These are phyloP conservation scores for Noctua janthe DNA, from an alignment of 2,888 invertebrate genomes.

Conservation along the genomic window DNA sequence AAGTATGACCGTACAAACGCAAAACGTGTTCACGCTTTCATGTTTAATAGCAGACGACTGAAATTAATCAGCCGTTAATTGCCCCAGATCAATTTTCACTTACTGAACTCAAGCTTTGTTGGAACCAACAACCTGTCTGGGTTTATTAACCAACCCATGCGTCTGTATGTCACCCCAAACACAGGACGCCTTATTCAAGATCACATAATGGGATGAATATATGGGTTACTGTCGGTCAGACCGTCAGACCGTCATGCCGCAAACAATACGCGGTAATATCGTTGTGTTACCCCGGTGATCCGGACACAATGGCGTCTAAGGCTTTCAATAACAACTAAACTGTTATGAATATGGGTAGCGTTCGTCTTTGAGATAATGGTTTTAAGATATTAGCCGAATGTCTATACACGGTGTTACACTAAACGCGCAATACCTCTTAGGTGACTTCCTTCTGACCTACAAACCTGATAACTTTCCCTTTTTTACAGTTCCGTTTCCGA, in stretches of 20 bases:
- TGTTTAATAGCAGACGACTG: too few species aligned
- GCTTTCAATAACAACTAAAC: conserved; percentile 69
- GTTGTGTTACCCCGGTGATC: conserved; percentile 77
- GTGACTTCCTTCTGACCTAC: background rate
- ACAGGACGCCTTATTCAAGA: conserved; percentile 82
- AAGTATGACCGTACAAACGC: too few species aligned
- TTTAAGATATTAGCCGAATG: conserved; percentile 8
- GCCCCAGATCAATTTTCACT: too few species aligned
- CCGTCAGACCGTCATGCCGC: conserved; percentile 78
- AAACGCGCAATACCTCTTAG: background rate
- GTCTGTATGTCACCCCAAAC: conserved; percentile 70
- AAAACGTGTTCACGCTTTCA: too few species aligned
- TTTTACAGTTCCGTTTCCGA: too few species aligned
- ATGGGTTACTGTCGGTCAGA: conserved; percentile 87
- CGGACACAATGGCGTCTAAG: conserved; percentile 75
- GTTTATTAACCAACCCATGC: background rate
- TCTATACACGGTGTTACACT: background rate
- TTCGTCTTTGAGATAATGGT: conserved; percentile 33
- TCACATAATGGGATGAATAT: conserved; percentile 87
- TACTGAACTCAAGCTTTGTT: rapidly evolving
- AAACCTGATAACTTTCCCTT: background rate
- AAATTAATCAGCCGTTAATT: too few species aligned
- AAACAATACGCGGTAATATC: conserved; percentile 83
- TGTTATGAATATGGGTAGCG: conserved; percentile 58
- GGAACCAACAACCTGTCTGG: background rate